Conservation (phyloP, 2,797 vertebrate species). For the Anabacerthia variegaticeps region DNA sequence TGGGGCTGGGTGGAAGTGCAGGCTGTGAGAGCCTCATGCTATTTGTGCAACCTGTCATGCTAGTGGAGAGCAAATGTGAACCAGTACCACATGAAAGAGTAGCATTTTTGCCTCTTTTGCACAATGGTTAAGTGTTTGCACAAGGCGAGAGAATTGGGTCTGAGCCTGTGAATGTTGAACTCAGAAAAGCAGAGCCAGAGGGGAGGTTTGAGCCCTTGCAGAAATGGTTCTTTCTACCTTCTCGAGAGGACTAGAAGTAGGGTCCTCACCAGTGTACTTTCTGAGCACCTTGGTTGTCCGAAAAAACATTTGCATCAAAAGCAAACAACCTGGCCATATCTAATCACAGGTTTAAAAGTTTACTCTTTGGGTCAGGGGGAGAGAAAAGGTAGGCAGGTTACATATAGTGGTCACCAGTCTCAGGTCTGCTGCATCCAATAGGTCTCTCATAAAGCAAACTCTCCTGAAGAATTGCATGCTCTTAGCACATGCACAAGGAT, state of each 20-base stretch:
- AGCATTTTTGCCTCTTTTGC: background rate
- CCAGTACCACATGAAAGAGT: conserved; percentile 34
- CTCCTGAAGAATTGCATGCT: background rate
- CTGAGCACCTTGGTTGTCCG: background rate
- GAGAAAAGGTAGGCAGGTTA: background rate
- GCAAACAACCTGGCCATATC: background rate
- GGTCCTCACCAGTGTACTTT: background rate
- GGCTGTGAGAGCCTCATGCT: background rate
- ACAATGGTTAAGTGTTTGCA: background rate
- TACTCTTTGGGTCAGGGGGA: background rate
- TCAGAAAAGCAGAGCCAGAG: background rate
- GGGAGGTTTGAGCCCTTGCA: background rate
- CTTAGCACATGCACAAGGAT: background rate
- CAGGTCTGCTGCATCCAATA: background rate
- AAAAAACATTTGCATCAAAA: background rate
- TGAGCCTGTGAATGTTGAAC: background rate
- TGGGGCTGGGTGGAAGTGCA: background rate
- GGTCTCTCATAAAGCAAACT: background rate
- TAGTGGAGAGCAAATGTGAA: background rate
- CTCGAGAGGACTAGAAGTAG: background rate
- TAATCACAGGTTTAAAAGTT: background rate
- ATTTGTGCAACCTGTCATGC: background rate
- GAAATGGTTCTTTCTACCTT: background rate
- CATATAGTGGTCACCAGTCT: background rate
- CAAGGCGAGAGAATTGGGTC: background rate